Base-by-base conservation (phyloP, 2,113 vertebrate genomes). In the Triplophysa siluroides region DNA sequence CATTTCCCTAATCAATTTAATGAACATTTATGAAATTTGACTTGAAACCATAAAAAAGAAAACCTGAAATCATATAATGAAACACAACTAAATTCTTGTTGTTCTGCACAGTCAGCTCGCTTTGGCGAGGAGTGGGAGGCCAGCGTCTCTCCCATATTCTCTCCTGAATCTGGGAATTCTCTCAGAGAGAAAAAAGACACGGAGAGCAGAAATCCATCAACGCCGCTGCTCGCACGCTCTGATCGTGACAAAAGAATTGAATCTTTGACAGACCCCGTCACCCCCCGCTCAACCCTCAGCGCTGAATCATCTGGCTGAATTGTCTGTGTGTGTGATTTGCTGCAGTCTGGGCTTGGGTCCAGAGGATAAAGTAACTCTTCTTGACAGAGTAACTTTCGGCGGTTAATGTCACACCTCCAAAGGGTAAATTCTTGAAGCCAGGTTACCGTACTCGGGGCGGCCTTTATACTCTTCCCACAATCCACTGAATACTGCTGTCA, bases 391-490 rank as follows among this genome's bases (percentile, higher is more conserved):
- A 56, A 64, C 77, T 58, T 19, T 7, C 21, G 43, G 11, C 41
- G 33, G 45, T 76, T 83, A 75, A 75, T 83, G 71, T 79, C 63
- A 79, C 72, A 79, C 77, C 56, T 76, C 71, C 56, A 78, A 79
- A 47, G 62, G 63, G 18, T 58, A 78, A 13, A 62, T 71, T 79
- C 58, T 54, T 70, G 33, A 63, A 72, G 12, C 66, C n/a, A 74
- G 54, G 71, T 60, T 60, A 74, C 54, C 2, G 10, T 43, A 43
- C 7, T 14, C 2, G 0, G 5, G 47, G 24, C 23, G 18, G 8
- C 18, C 0, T 54, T 54, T 33, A 71, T 54, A 13, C 68, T 0
- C 10, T 38, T 72, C 69, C 50, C 69, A 58, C 69, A 38, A 38
- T 72, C 69, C 26, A 56, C 50, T 72, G 26, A 72, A 58, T 13